Base-by-base conservation (phyloP, 2,888 invertebrate species). In the Cephus sareptanus region DNA sequence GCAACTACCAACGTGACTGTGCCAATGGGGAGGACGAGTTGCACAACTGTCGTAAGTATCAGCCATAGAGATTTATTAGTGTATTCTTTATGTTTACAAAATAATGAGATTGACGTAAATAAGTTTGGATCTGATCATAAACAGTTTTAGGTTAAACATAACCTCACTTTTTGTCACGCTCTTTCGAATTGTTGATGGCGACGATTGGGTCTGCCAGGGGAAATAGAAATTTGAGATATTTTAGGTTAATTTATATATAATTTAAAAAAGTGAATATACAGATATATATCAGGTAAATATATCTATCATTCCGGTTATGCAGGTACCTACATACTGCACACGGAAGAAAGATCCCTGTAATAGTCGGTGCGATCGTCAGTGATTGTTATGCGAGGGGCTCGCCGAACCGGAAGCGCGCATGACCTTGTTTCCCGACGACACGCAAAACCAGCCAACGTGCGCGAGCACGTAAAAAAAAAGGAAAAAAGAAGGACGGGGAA, bases 1-100 rank as follows among this genome's bases (percentile, higher is more conserved):
- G 98, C 94, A 97, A 98, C 93, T 98, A 98, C 92, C 97, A 97
- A 91, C 95, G 95, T 90, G 98, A 98, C 93, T 98, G 98, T 92
- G 97, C 97, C 84, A 97, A 96, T 90, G 97, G 96, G 75, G 97
- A 97, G 92, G 97, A 98, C 91, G 98, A 98, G 92, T 95, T 96
- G 92, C 97, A 97, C 91, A 94, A 96, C 79, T 98, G 98, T 92
- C 96, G 98, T 98, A 94, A 97, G 97, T 96, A 92, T 69, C 79
- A 74, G 40, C 2, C 1, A 40, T 23, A 23, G 23, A 56, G 40
- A 23, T 56, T 23, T 9, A 56, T 56, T 2, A 56, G 4, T 23
- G 4, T 4, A 56, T 6, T 56, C 4, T 15, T 56, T 9, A 23
- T 56, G 6, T 56, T 56, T 23, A 23, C 23, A 2, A 56, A 56